Percentiles rank a stretch among this genome's conserved stretches.
These are phyloP conservation scores for Lepidotrigona ventralis DNA, from an alignment of 1,140 invertebrate genomes.

Conservation along the genomic window DNA sequence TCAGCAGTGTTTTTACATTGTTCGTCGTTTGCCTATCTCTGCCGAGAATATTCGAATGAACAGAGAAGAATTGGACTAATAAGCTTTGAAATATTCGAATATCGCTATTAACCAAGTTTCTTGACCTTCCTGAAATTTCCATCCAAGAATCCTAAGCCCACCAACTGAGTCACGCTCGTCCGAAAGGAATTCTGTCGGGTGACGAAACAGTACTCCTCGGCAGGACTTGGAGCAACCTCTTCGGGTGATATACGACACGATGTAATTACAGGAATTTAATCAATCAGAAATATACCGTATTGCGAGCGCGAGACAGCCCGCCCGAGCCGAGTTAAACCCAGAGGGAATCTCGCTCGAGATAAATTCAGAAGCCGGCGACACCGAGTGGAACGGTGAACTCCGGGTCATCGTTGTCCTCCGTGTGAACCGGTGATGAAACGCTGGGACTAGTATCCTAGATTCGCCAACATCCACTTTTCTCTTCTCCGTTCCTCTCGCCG, in stretches of 20 bases:
- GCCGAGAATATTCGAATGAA: too few species aligned
- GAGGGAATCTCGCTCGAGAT: conserved; percentile 75
- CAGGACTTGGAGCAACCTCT: conserved; percentile 45
- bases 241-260: conserved; percentile 72
- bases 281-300: conserved; percentile 75
- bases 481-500: not conserved
- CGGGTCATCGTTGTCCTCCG: conserved; percentile 51
- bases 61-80: too few species aligned
- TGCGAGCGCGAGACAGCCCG: conserved; percentile 61
- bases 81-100: too few species aligned
- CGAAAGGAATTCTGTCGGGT: not conserved
- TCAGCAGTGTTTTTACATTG: too few species aligned
- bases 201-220: conserved; percentile 21
- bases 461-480: conserved; percentile 27
- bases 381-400: conserved; percentile 49
- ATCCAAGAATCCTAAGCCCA: not conserved
- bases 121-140: not conserved
- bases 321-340: conserved; percentile 72
- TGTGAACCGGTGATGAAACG: conserved; percentile 68
- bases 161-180: not conserved
- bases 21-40: too few species aligned
- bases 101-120: too few species aligned
- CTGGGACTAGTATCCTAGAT: conserved; percentile 69
- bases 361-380: conserved; percentile 60
- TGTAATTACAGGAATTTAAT: conserved; percentile 79